A percentile compares a stretch with the other conserved stretches of the same genome.
phyloP scores from a whole-genome alignment of 2,113 vertebrate genomes.

The Mystacornis crossleyi region DNA sequence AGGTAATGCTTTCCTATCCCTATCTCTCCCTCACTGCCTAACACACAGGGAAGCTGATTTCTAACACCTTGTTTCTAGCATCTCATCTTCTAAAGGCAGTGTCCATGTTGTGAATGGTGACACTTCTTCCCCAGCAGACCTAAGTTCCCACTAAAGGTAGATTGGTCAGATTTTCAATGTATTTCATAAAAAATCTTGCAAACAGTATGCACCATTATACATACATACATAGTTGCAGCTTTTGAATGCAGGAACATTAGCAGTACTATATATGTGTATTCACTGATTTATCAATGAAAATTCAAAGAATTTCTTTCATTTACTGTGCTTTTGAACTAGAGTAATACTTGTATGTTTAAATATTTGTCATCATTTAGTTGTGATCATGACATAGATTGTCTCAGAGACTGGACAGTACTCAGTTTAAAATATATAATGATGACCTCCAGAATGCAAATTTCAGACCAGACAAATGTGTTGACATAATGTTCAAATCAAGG shows the following conservation, averaged over 20 bases:
- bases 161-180: not conserved
- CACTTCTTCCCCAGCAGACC: not conserved
- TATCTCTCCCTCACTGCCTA: not conserved
- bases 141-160: not conserved
- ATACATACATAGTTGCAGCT: not conserved
- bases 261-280: not conserved
- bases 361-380: not conserved
- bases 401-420: not conserved
- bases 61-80: not conserved
- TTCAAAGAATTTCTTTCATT: not conserved
- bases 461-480: not conserved
- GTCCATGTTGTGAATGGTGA: not conserved
- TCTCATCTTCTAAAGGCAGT: not conserved
- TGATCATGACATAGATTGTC: not conserved
- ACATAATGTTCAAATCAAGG: not conserved
- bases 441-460: not conserved
- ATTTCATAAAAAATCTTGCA: not conserved
- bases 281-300: not conserved
- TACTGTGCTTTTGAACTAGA: not conserved
- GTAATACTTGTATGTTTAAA: not conserved
- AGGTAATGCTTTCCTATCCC: not conserved
- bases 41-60: not conserved
- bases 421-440: not conserved
- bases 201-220: not conserved
- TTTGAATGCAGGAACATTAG: not conserved